Base-by-base conservation (phyloP, 2,113 vertebrate species). In the Phrynosoma platyrhinos region DNA sequence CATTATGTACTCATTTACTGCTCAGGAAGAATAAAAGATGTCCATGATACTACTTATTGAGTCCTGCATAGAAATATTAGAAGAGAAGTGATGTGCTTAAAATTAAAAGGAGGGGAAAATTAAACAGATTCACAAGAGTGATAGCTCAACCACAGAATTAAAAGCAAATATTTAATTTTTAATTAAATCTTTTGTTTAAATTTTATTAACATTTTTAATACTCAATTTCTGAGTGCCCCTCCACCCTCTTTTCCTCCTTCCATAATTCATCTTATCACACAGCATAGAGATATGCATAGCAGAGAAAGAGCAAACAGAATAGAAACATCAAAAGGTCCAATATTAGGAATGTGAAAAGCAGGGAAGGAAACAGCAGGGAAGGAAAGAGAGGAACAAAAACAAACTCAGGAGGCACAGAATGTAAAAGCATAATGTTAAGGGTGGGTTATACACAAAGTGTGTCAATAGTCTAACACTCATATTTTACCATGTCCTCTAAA, bases 161-260 rank as follows among this genome's bases (percentile, higher is more conserved):
- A 75, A 75, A 32, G 36, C 30, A 82, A 75, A 82, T 75, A 87
- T 81, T 75, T 87, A 74, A 87, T 74, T 75, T 82, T 81, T 79
- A 42, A 42, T 87, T 87, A 74, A 80, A 72, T 42, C 1, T 72
- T 81, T 87, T 52, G 79, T 36, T 87, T 71, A 81, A 81, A 72
- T 21, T 27, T 80, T 58, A 55, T 87, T 87, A 69, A 79, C 4
- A 18, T 79, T 62, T 74, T 74, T 20, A 87, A 30, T 79, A 55
- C 58, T 81, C 9, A 13, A 27, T 55, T 58, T 78, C 30, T 53
- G 20, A 55, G 10, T 40, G 27, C 69, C 21, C 69, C 23, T 62
- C 53, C 72, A 42, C 36, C 14, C 13, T 75, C 18, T 9, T 21
- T 79, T 23, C 80, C 78, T 12, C 14, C 53, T 52, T n/a, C 9